These are phyloP conservation scores for Cheilosia urbana DNA, from an alignment of 2,888 invertebrate genomes.

Conservation along the genomic window DNA sequence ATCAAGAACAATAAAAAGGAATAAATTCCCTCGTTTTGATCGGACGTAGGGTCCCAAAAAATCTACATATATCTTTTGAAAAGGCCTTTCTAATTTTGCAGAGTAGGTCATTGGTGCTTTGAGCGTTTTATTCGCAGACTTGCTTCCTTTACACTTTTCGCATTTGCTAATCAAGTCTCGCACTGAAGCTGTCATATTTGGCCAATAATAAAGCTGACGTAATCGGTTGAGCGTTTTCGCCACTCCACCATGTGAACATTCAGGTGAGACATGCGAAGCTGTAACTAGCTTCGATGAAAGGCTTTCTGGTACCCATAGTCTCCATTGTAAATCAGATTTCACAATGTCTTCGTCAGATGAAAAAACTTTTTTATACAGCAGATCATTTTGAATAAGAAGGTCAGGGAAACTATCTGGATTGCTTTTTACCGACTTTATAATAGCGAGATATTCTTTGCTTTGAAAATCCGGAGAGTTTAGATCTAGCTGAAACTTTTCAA, in stretches of 20 bases:
- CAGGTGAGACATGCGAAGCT: neutral
- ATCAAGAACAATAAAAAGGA: conserved; percentile 6
- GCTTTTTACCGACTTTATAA: neutral
- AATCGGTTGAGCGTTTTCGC: conserved; percentile 1
- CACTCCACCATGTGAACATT: neutral
- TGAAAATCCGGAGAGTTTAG: neutral
- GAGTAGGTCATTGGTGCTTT: conserved; percentile 9
- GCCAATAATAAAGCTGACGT: neutral
- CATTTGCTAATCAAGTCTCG: neutral
- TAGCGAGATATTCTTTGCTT: neutral
- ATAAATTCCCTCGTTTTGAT: neutral
- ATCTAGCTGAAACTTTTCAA: neutral
- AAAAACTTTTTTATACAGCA: conserved; percentile 3
- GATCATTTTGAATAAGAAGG: neutral
- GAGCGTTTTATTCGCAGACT: conserved; percentile 10
- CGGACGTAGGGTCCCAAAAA: conserved; percentile 6
- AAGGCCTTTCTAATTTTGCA: neutral
- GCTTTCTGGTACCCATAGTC: neutral
- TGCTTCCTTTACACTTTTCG: neutral
- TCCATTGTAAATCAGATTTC: conserved; percentile 7
- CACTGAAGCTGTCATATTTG: neutral
- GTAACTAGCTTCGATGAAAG: neutral
- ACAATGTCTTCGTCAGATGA: neutral
- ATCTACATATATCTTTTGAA: conserved; percentile 14
- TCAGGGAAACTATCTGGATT: neutral